phyloP scores from a whole-genome alignment of 2,888 invertebrate species.

The Capitulum mitella region DNA sequence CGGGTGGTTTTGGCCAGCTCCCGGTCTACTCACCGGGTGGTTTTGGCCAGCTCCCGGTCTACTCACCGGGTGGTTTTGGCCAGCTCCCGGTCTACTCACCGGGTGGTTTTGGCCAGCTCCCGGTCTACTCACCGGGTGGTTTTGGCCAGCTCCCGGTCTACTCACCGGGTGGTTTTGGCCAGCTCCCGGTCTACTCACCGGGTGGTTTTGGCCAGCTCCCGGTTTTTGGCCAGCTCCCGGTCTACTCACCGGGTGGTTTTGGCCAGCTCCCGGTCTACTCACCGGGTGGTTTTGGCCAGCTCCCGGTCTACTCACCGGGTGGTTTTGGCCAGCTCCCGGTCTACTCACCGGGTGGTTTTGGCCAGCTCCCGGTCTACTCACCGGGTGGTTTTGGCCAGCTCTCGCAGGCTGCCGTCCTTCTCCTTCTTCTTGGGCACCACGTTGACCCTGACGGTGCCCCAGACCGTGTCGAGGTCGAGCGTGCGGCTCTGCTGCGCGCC shows the following conservation, averaged over 20 bases:
- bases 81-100: neutral
- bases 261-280: neutral
- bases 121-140: neutral
- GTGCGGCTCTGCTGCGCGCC: neutral
- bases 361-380: neutral
- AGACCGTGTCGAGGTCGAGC: slow-evolving; percentile 12
- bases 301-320: neutral
- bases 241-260: too few species aligned
- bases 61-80: too few species aligned
- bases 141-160: too few species aligned
- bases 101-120: neutral
- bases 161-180: too few species aligned
- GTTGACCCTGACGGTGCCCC: slow-evolving; percentile 16
- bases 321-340: too few species aligned
- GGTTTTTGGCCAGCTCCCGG: too few species aligned
- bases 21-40: too few species aligned
- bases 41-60: too few species aligned
- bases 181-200: too few species aligned
- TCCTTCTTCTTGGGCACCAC: slow-evolving; percentile 18
- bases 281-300: neutral
- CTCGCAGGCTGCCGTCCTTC: slow-evolving; percentile 8
- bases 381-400: slow-evolving; percentile 16
- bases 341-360: neutral
- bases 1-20: too few species aligned
- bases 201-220: too few species aligned